Conservation (phyloP, 2,113 vertebrate species). For the Castor canadensis region DNA sequence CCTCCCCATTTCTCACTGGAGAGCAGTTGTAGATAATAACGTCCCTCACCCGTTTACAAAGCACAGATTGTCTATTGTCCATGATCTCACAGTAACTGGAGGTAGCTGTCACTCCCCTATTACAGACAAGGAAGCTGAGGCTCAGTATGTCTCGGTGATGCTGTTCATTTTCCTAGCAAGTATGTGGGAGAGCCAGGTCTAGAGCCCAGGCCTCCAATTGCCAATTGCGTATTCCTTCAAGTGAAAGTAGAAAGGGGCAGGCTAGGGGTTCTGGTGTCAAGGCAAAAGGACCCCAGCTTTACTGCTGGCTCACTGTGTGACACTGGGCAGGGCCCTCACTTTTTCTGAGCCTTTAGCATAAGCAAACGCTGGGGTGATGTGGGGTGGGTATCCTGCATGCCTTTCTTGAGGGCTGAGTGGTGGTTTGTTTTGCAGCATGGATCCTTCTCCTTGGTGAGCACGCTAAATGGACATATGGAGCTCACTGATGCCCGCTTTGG, state of each 20-base stretch:
- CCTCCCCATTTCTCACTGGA: neutral
- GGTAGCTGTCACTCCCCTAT: neutral
- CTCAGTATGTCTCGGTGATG: neutral
- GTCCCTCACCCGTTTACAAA: neutral
- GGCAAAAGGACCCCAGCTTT: neutral
- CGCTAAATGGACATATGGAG: neutral
- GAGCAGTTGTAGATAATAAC: too few species aligned
- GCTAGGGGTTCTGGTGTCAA: neutral
- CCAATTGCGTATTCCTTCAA: neutral
- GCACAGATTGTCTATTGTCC: neutral
- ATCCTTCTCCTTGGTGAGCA: slow-evolving; percentile 50
- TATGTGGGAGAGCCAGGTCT: neutral
- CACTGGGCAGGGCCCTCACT: neutral
- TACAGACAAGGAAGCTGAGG: neutral
- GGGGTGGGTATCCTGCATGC: accelerated
- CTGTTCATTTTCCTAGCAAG: neutral
- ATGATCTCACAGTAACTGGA: neutral
- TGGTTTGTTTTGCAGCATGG: slow-evolving; percentile 63
- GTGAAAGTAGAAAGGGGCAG: neutral
- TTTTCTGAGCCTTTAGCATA: neutral
- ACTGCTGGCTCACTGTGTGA: neutral
- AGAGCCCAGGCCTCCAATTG: neutral
- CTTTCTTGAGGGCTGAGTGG: neutral
- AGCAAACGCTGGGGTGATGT: neutral
- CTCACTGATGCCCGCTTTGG: slow-evolving; percentile 84